phyloP scores from a whole-genome alignment of 2,888 invertebrate genomes.

The Mesopsocus fuscifrons region DNA sequence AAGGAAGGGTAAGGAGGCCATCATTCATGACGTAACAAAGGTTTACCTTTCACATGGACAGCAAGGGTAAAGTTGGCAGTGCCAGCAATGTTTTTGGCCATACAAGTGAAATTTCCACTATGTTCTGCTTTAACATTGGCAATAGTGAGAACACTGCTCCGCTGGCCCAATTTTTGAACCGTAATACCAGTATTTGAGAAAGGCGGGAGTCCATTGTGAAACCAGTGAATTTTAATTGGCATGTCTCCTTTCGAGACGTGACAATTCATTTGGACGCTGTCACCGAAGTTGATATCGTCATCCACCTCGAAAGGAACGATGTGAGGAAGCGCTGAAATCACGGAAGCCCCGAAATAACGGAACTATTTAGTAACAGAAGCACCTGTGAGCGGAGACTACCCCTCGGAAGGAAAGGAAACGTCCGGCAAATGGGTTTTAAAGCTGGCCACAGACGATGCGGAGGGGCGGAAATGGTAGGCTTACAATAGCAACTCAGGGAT shows the following conservation, averaged over 20 bases:
- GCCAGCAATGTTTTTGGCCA: conserved; percentile 36
- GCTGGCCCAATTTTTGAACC: conserved; percentile 19
- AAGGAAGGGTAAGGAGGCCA: too few relatives aligned
- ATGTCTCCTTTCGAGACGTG: conserved; percentile 22
- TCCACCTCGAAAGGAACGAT: conserved; percentile 21
- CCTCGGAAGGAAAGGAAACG: conserved; percentile 2
- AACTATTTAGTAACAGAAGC: too few relatives aligned
- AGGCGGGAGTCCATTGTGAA: conserved; percentile 17
- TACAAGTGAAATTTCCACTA: conserved; percentile 26
- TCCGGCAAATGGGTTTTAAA: neutral
- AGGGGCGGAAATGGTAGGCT: too few relatives aligned
- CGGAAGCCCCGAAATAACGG: too few relatives aligned
- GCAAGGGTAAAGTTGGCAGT: conserved; percentile 44
- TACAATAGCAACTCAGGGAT: too few relatives aligned
- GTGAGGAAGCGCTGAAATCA: neutral
- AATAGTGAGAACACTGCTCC: conserved; percentile 20
- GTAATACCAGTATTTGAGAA: conserved; percentile 18
- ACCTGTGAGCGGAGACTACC: conserved; percentile 6
- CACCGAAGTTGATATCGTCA: conserved; percentile 20
- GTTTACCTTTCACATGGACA: conserved; percentile 50
- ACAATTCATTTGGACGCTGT: conserved; percentile 21
- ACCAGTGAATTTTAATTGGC: conserved; percentile 19
- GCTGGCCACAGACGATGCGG: too few relatives aligned
- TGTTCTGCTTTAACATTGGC: conserved; percentile 20
- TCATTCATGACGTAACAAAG: too few relatives aligned